These are phyloP conservation scores for Orthonevra nobilis DNA, from an alignment of 2,888 invertebrate genomes.

Conservation along the genomic window DNA sequence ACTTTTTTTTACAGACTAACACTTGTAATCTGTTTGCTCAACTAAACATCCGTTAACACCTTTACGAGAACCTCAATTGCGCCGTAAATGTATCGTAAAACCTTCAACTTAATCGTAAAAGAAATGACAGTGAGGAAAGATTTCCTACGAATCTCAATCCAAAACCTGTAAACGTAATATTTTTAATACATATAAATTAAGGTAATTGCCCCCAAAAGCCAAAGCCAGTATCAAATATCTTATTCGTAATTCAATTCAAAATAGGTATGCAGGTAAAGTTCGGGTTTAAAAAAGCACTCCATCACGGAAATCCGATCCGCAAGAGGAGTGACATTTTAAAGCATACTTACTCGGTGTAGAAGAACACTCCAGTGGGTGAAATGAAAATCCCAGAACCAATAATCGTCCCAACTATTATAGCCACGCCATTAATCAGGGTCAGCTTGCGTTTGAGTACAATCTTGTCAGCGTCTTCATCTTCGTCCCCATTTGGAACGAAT, in stretches of 20 bases:
- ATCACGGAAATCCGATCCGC: constrained; percentile 16
- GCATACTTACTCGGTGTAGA: constrained; percentile 84
- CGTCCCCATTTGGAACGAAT: constrained; percentile 30
- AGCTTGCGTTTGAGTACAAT: constrained; percentile 90
- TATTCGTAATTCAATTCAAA: not conserved
- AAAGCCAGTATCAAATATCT: too few species aligned
- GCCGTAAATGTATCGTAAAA: not conserved
- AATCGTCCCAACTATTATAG: constrained; percentile 93
- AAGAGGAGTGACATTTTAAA: not conserved
- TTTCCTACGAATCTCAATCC: too few species aligned
- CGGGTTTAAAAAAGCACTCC: not conserved
- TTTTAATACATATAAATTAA: not conserved
- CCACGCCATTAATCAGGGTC: constrained; percentile 91
- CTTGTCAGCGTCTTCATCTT: constrained; percentile 78
- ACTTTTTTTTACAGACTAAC: too few species aligned
- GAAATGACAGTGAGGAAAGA: too few species aligned
- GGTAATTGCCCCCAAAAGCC: not conserved
- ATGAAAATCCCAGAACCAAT: constrained; percentile 97
- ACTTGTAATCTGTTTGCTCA: not conserved
- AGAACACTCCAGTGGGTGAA: constrained; percentile 90
- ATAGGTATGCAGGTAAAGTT: too few species aligned
- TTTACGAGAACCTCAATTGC: not conserved
- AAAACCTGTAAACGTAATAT: too few species aligned
- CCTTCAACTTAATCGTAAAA: too few species aligned
- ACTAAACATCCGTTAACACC: not conserved